A percentile compares a stretch with the other conserved stretches of the same genome.
Conservation (phyloP, 2,113 vertebrate species). For the Onychorhynchus coronatus region DNA sequence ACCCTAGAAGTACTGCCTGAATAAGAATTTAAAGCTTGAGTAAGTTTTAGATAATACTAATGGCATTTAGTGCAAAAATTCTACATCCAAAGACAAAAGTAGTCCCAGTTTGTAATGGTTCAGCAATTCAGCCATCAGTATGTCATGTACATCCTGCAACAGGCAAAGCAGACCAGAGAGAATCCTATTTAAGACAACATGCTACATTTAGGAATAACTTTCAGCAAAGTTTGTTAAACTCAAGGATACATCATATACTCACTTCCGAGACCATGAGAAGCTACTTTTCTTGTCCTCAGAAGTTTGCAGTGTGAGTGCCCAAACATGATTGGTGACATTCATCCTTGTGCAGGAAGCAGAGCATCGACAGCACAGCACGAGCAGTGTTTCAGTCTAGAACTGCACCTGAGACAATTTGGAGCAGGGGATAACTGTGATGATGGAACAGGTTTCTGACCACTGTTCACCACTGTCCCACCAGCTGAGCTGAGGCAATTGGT, state of each 20-base stretch:
- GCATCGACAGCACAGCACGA: accelerated
- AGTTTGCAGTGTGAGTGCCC: not conserved
- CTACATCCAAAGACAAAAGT: not conserved
- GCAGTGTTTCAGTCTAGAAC: not conserved
- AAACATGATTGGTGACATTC: not conserved
- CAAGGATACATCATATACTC: not conserved
- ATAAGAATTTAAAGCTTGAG: not conserved
- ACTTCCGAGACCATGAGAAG: not conserved
- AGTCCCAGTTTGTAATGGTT: not conserved
- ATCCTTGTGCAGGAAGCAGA: not conserved
- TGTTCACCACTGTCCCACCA: not conserved
- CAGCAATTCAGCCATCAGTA: not conserved
- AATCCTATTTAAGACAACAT: not conserved
- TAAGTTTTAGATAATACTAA: not conserved
- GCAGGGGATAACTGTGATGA: not conserved
- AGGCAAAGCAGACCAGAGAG: not conserved
- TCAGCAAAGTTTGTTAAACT: not conserved
- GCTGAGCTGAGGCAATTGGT: accelerated
- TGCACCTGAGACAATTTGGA: not conserved
- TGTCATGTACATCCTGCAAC: not conserved
- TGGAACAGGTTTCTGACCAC: not conserved
- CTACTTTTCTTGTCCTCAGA: not conserved
- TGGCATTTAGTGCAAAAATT: not conserved
- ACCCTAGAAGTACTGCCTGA: not conserved
- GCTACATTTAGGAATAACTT: not conserved